Evolutionary conservation across 2,797 vertebrate genomes (phyloP), one percentile per base, ranked within the genome.

Genomic region (Hafferia zeledoni): DNA sequence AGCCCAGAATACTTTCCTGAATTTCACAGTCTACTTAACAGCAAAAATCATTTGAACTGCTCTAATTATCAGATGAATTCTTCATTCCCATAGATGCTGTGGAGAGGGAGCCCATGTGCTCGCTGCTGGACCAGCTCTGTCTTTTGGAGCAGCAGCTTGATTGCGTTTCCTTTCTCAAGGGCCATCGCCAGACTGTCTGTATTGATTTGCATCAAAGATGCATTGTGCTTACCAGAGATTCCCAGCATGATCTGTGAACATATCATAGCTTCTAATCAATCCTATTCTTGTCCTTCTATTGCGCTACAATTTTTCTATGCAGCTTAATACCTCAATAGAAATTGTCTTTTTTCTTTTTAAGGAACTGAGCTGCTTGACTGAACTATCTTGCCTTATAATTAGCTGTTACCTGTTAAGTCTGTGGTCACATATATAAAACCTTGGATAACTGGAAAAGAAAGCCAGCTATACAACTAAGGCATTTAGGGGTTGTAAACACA

Each of bases 181-280:
- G 67, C 88, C 92, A 39, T 97, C 24, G 2, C 90, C 91, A 96
- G 67, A 52, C 77, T 88, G 75, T 60, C 90, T 83, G 12, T 93
- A 94, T 86, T 93, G 96, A 97, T 97, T 96, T 89, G 75, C 90
- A 86, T 96, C 97, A 89, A 88, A 90, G 93, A 93, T 96, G 86
- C 88, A 95, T 96, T 97, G 94, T 96, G 74, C 87, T 91, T 91
- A 87, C 85, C 70, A 77, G 91, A 96, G 94, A 83, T 91, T 94
- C 92, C 47, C 97, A 95, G 95, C 90, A 37, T 89, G 93, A 97
- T 83, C 88, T 4, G 7, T 88, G 93, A 93, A 93, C 46, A 28
- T 90, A 92, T 93, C 93, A 91, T 60, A 94, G 92, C 79, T 95
- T 76, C 93, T 93, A 96, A 97, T 97, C 97, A 97, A 94, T 95